A percentile compares a stretch with the other conserved stretches of the same genome.
These are phyloP conservation scores for Bombus superbus DNA, from an alignment of 1,140 invertebrate species.

Conservation along the genomic window DNA sequence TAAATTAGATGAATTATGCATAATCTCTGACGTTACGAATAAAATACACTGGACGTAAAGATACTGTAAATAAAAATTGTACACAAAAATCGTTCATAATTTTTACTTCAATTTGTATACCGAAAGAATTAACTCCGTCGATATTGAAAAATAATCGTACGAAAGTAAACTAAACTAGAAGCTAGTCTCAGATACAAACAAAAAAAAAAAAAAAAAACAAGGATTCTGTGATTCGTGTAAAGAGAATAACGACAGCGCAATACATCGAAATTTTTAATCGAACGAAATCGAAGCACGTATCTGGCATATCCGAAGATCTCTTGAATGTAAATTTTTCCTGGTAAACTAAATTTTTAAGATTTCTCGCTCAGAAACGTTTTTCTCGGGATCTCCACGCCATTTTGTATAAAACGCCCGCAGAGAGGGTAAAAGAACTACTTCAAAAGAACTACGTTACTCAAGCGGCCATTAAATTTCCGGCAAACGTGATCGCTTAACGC, in stretches of 20 bases:
- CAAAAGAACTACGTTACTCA: not conserved
- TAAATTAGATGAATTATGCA: not conserved
- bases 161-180: not conserved
- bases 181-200: not conserved
- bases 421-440: not conserved
- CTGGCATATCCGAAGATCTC: not conserved
- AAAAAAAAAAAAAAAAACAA: not conserved
- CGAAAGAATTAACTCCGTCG: not conserved
- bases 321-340: not conserved
- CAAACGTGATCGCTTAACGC: not conserved
- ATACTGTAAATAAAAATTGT: not conserved
- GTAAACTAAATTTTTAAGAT: not conserved
- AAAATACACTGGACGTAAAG: too few species aligned
- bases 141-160: not conserved
- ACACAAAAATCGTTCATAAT: not conserved
- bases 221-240: not conserved
- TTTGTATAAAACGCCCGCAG: not conserved
- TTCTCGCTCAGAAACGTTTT: not conserved
- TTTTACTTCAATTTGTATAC: not conserved
- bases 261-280: too few species aligned
- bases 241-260: not conserved
- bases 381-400: not conserved
- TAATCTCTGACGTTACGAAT: not conserved
- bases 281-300: not conserved
- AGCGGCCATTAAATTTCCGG: conserved; percentile 13